Evolutionary conservation across 2,888 invertebrate genomes (phyloP).

Genomic region (Mamestra brassicae): DNA sequence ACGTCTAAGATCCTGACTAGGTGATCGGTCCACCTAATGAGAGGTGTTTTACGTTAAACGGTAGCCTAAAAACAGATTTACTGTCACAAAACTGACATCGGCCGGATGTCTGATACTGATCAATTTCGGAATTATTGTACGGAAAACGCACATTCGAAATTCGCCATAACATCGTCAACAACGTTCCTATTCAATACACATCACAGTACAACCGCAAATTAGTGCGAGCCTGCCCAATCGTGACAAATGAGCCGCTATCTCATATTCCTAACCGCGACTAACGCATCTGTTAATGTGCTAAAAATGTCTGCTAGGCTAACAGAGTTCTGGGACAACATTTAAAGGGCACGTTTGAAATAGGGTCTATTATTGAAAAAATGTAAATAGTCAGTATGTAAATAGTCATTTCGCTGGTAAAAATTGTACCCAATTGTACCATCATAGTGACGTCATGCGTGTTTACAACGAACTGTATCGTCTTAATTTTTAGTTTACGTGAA

Average conservation of each 20-base stretch:
- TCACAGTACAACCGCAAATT: slow-evolving; percentile 54
- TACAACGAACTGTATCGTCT: too few relatives aligned
- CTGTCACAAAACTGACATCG: too few relatives aligned
- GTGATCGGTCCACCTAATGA: too few relatives aligned
- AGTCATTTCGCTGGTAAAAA: too few relatives aligned
- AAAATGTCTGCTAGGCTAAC: slow-evolving; percentile 10
- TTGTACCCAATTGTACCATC: too few relatives aligned
- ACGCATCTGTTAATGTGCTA: slow-evolving; percentile 36
- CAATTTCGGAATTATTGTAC: not conserved
- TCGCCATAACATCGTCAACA: slow-evolving; percentile 22
- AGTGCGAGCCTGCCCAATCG: slow-evolving; percentile 30
- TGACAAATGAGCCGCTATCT: slow-evolving; percentile 42
- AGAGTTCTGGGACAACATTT: not conserved
- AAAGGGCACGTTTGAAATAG: not conserved
- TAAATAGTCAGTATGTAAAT: too few relatives aligned
- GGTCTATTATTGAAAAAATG: too few relatives aligned
- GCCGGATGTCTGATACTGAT: not conserved
- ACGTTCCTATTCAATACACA: slow-evolving; percentile 32
- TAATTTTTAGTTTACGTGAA: too few relatives aligned
- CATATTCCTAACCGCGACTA: slow-evolving; percentile 39
- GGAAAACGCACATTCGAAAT: slow-evolving; percentile 7
- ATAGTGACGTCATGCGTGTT: too few relatives aligned
- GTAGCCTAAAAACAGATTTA: too few relatives aligned
- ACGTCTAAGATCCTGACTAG: too few relatives aligned
- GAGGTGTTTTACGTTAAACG: too few relatives aligned